A percentile compares a stretch with the other conserved stretches of the same genome.
phyloP scores from a whole-genome alignment of 2,113 vertebrate genomes.

The Phoenicopterus ruber region DNA sequence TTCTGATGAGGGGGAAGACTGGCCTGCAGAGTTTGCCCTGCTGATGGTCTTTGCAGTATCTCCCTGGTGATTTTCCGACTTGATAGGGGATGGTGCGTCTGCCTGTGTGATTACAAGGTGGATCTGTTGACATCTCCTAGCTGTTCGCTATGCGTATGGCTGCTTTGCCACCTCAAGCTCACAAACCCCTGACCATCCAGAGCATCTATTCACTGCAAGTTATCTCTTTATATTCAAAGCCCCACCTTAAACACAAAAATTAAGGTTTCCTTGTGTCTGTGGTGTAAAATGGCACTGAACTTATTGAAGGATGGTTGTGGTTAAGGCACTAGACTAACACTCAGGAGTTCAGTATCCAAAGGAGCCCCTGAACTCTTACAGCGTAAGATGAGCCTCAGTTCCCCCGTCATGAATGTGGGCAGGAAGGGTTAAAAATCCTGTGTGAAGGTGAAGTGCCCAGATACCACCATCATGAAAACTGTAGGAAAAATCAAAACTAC shows the following conservation, averaged over 20 bases:
- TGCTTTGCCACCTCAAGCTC: not conserved
- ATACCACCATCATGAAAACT: not conserved
- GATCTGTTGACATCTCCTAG: not conserved
- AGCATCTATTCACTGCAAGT: accelerated
- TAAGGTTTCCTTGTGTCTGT: not conserved
- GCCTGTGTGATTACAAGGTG: not conserved
- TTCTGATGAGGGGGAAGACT: not conserved
- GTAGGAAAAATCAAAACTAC: not conserved
- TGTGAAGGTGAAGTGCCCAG: not conserved
- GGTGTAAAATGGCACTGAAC: conserved; percentile 1
- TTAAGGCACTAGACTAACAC: conserved; percentile 27
- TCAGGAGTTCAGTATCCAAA: not conserved
- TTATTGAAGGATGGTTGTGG: not conserved
- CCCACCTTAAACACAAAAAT: not conserved
- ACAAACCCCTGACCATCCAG: not conserved
- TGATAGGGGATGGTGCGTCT: not conserved
- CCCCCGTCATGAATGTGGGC: not conserved
- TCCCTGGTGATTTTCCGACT: not conserved
- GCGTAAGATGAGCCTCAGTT: not conserved
- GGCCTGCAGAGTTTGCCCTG: not conserved
- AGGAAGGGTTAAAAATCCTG: not conserved
- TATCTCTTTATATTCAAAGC: not conserved
- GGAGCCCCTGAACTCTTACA: not conserved
- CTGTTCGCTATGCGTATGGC: not conserved
- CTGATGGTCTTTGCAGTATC: not conserved